Conservation (phyloP, 2,797 vertebrate species). For the Channa striata region DNA sequence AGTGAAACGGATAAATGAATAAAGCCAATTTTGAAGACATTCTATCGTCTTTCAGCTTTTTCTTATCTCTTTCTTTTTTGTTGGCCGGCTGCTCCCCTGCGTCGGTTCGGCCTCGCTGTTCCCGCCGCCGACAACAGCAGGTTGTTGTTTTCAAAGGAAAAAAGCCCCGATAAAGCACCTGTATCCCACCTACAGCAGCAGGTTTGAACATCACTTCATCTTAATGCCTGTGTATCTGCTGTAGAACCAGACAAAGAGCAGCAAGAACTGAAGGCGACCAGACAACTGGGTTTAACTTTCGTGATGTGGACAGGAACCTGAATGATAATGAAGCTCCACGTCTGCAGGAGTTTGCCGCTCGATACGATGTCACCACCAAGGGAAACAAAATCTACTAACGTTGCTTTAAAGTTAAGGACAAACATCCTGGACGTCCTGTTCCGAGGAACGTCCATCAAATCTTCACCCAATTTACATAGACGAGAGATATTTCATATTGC, state of each 20-base stretch:
- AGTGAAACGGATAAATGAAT: no score
- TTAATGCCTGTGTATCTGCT: no score
- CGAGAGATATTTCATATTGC: no score
- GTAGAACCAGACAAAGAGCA: neutral
- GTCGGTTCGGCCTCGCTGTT: neutral
- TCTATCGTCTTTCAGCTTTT: neutral
- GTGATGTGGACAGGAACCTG: neutral
- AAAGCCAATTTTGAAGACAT: neutral
- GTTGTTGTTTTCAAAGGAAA: neutral
- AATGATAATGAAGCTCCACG: neutral
- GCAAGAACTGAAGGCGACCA: neutral
- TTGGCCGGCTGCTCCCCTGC: neutral
- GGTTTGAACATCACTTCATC: neutral
- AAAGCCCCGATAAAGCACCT: neutral
- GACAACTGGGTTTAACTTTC: neutral
- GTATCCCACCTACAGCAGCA: neutral
- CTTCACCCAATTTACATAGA: no score
- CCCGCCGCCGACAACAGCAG: neutral
- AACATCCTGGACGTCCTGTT: neutral
- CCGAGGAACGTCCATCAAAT: neutral
- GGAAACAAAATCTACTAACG: no score
- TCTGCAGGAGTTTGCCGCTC: neutral
- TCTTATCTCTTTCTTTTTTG: neutral
- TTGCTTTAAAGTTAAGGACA: neutral
- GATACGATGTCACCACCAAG: neutral